These are phyloP conservation scores for Lophotriccus pileatus DNA, from an alignment of 2,797 vertebrate species.

Conservation along the genomic window DNA sequence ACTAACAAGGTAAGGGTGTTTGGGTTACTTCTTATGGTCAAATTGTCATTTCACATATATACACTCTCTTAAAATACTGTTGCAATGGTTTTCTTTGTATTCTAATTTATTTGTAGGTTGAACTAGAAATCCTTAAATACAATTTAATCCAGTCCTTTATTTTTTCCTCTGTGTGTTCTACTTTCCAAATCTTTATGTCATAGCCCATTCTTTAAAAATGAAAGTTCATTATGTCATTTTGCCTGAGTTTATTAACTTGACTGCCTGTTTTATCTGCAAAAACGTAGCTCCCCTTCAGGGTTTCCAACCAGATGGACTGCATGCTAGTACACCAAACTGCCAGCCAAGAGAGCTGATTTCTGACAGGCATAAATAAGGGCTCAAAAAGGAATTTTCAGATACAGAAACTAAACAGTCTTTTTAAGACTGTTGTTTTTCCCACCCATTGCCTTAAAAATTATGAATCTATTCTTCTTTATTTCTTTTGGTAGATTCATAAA, in stretches of 20 bases:
- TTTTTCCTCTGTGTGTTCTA: not conserved
- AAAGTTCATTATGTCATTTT: not conserved
- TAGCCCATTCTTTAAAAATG: not conserved
- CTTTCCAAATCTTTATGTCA: not conserved
- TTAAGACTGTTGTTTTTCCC: not conserved
- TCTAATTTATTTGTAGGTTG: not conserved
- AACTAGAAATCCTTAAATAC: not conserved
- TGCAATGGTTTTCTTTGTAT: not conserved
- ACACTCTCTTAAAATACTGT: not conserved
- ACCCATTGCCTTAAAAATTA: not conserved
- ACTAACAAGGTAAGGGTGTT: not conserved
- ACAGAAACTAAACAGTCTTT: not conserved
- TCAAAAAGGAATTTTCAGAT: not conserved
- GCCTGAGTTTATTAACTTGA: not conserved
- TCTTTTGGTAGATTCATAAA: not conserved
- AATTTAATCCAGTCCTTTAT: not conserved
- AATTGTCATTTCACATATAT: not conserved
- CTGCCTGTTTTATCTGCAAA: not conserved
- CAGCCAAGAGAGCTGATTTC: not conserved
- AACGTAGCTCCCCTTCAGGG: not conserved
- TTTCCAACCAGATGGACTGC: constrained; percentile 20
- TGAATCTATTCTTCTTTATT: not conserved
- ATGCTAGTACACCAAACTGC: not conserved
- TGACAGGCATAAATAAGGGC: not conserved
- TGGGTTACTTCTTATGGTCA: not conserved